Evolutionary conservation across 2,888 invertebrate species (phyloP), one percentile per base, ranked within the genome.

Genomic region (Drosophila hamatofila): DNA sequence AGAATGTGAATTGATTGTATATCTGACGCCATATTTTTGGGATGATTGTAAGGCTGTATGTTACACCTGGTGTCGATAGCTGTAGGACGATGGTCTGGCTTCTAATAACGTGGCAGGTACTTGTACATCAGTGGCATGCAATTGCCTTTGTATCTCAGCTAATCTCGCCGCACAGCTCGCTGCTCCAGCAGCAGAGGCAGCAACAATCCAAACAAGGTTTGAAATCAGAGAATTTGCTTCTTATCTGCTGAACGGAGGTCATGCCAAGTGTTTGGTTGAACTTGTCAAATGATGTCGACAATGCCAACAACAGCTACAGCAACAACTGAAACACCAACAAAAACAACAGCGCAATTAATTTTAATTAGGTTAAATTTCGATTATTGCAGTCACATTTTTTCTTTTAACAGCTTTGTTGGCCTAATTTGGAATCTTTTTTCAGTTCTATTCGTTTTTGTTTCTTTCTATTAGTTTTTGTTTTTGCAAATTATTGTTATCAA

Each of bases 301-400:
- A 52, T 42, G 2, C 54, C 33, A 49, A 33, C 41, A 33, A n/a
- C 55, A 64, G 14, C 16, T 23, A 23, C 58, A 23, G 21, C 27
- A 9, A n/a, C 42, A 70, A 18, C 16, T 9, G 1, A n/a, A 18
- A 5, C 21, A 21, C 33, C 25, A 35, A 25, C 18, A 39, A 21
- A 12, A 33, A 48, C 14, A 48, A 1, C 27, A 72, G 21, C 57
- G 69, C 72, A 70, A 84, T 78, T 75, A 59, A 66, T 62, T 74
- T 74, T 67, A 82, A 80, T 80, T 75, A 70, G 63, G 57, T 69
- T 73, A 71, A 60, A 61, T 58, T 71, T 68, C 12, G 41, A 48
- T 56, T 39, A 25, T 21, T 60, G 39, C 25, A 41, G 23, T 51
- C 64, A 27, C 37, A 51, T 57, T 72, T 37, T 49, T 41, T 55